Conservation (phyloP, 2,797 vertebrate species). For the Muraenolepis orangiensis region DNA sequence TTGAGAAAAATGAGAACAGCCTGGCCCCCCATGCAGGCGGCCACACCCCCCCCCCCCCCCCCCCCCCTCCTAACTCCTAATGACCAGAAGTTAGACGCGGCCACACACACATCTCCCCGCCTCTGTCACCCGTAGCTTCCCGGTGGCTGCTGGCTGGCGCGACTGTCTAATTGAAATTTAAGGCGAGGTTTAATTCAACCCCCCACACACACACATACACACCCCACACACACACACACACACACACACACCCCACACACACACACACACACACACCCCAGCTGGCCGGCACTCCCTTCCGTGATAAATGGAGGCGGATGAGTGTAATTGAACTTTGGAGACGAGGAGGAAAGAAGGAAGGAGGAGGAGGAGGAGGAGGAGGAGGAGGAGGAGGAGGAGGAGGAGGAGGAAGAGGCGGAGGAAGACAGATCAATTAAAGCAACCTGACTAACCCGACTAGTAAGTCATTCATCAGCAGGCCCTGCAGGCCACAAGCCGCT, state of each 20-base stretch:
- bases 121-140: constrained; percentile 56
- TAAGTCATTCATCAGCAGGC: constrained; percentile 68
- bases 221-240: too few species aligned
- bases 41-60: neutral
- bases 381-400: constrained; percentile 66
- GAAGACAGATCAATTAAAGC: constrained; percentile 75
- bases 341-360: constrained; percentile 34
- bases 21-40: neutral
- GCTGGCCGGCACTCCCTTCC: constrained; percentile 67
- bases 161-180: constrained; percentile 73
- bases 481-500: constrained; percentile 35
- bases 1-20: neutral
- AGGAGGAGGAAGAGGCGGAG: constrained; percentile 69
- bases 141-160: constrained; percentile 34
- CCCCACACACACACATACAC: too few species aligned
- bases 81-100: constrained; percentile 26
- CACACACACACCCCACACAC: too few species aligned
- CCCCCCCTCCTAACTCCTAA: constrained; percentile 3
- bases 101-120: constrained; percentile 57
- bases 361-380: constrained; percentile 44
- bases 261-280: too few species aligned
- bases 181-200: constrained; percentile 77
- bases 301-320: constrained; percentile 77
- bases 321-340: constrained; percentile 78
- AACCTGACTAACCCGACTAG: constrained; percentile 66